Evolutionary conservation across 2,797 vertebrate species (phyloP).

Genomic region (Gambelia wislizenii): DNA sequence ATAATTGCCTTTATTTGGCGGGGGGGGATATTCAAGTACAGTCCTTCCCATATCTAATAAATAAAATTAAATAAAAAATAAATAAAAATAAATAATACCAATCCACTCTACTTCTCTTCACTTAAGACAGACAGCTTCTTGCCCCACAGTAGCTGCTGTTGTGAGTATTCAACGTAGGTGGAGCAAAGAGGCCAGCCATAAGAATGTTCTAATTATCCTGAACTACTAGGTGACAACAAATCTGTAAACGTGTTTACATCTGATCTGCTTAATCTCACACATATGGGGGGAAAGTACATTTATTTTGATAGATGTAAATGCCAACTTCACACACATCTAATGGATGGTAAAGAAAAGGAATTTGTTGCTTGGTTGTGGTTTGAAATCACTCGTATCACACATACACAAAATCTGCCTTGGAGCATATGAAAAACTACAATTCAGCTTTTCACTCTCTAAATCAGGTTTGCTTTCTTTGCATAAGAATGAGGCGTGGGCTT

Average conservation of each 20-base stretch:
- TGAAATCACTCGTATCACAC: background rate
- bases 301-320: conserved; percentile 27
- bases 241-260: background rate
- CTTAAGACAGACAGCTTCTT: background rate
- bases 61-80: no score
- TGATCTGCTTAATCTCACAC: background rate
- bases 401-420: conserved; percentile 23
- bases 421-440: conserved; percentile 40
- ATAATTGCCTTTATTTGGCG: background rate
- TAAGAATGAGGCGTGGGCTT: conserved; percentile 54
- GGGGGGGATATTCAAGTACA: background rate
- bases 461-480: conserved; percentile 49
- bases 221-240: background rate
- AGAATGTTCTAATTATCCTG: background rate
- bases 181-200: background rate
- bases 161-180: conserved; percentile 11
- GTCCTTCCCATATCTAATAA: background rate
- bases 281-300: background rate
- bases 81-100: no score
- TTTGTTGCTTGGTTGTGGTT: conserved; percentile 7
- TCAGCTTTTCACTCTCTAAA: conserved; percentile 55
- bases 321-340: conserved; percentile 37
- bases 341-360: conserved; percentile 46
- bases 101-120: conserved; percentile 21
- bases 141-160: background rate